Evolutionary conservation across 2,797 vertebrate genomes (phyloP).

Genomic region (Lacerta bilineata): DNA sequence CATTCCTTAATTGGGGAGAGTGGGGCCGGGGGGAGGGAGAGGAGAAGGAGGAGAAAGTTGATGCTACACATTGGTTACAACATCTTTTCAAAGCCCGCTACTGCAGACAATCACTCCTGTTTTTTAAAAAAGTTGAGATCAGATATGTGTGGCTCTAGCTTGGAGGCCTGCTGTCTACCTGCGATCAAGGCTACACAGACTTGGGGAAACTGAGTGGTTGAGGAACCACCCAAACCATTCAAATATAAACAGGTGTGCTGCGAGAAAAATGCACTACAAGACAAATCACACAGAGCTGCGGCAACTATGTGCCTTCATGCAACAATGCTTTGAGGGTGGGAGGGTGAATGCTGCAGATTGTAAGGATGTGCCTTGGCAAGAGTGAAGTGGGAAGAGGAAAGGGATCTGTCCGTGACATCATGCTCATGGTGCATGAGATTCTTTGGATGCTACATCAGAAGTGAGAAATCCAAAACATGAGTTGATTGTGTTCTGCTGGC

Average conservation of each 20-base stretch:
- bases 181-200: neutral
- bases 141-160: neutral
- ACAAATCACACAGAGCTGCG: neutral
- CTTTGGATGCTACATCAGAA: too few species aligned
- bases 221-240: neutral
- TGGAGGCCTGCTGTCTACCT: neutral
- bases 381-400: too few species aligned
- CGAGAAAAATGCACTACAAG: neutral
- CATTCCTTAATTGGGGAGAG: constrained; percentile 45
- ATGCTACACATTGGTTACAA: neutral
- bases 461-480: too few species aligned
- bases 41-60: constrained; percentile 10
- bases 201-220: neutral
- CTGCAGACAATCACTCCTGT: neutral
- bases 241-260: neutral
- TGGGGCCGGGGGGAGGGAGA: neutral
- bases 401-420: too few species aligned
- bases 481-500: too few species aligned
- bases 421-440: too few species aligned
- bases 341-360: too few species aligned
- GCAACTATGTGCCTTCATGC: neutral
- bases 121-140: neutral
- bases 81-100: neutral
- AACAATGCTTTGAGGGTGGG: too few species aligned
- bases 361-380: too few species aligned